Evolutionary conservation across 2,797 vertebrate genomes (phyloP).

Genomic region (Anisognathus igniventris): DNA sequence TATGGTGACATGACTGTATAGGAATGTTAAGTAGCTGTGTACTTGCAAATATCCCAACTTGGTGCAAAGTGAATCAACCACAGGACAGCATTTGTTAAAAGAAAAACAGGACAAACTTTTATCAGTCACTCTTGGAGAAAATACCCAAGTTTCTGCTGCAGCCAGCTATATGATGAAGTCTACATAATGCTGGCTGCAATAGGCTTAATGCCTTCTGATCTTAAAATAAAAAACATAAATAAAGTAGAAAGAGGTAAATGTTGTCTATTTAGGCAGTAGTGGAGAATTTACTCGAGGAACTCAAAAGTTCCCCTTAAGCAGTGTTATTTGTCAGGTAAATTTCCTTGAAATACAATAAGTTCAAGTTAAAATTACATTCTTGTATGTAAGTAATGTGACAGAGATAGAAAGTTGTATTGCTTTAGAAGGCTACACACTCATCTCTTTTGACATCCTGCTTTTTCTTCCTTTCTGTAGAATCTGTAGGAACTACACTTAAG

Average conservation of each 20-base stretch:
- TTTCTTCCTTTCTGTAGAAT: not conserved
- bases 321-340: not conserved
- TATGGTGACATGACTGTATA: not conserved
- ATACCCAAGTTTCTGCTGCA: not conserved
- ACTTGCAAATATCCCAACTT: not conserved
- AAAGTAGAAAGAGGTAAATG: not conserved
- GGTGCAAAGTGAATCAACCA: not conserved
- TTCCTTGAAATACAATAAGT: not conserved
- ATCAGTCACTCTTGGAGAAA: not conserved
- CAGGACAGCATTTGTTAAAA: not conserved
- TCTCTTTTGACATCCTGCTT: not conserved
- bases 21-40: not conserved
- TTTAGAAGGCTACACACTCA: not conserved
- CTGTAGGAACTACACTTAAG: not conserved
- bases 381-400: not conserved
- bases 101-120: not conserved
- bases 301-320: not conserved
- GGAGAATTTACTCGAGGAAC: not conserved
- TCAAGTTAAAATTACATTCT: accelerated
- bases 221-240: not conserved
- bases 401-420: not conserved
- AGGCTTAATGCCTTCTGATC: not conserved
- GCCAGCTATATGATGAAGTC: not conserved
- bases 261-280: not conserved
- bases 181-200: not conserved